phyloP scores from a whole-genome alignment of 2,888 invertebrate genomes.

The Rambutsinella grinnellia region DNA sequence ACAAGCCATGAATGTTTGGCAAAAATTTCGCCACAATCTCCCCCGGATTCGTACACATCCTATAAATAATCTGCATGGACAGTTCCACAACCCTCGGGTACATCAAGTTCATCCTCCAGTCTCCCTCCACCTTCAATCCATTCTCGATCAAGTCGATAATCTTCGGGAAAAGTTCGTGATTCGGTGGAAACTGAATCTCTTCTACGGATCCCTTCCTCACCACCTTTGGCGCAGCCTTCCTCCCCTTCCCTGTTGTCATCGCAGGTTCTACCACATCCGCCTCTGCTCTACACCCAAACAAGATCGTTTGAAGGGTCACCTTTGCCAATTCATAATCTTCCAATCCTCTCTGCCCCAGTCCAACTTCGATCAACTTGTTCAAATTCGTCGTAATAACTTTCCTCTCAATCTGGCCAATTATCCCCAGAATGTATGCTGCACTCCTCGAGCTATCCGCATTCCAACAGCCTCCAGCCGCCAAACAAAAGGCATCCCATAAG shows the following conservation, averaged over 20 bases:
- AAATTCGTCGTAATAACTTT: slow-evolving; percentile 57
- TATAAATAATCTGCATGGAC: slow-evolving; percentile 56
- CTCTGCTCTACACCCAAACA: slow-evolving; percentile 54
- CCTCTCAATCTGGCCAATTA: slow-evolving; percentile 48
- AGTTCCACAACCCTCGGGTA: slow-evolving; percentile 58
- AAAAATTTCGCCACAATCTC: slow-evolving; percentile 46
- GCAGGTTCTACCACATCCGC: slow-evolving; percentile 25
- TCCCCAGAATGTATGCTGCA: slow-evolving; percentile 59
- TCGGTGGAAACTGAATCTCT: slow-evolving; percentile 32
- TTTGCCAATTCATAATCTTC: slow-evolving; percentile 56
- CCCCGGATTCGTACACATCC: slow-evolving; percentile 57
- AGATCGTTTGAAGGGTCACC: slow-evolving; percentile 60
- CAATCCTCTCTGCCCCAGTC: slow-evolving; percentile 53
- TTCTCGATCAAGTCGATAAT: slow-evolving; percentile 46
- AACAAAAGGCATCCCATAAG: slow-evolving; percentile 61
- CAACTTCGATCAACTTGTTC: slow-evolving; percentile 51
- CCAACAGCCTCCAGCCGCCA: slow-evolving; percentile 51
- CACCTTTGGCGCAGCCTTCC: slow-evolving; percentile 7
- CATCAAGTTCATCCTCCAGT: slow-evolving; percentile 29
- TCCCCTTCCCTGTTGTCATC: slow-evolving; percentile 9
- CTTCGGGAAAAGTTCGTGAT: slow-evolving; percentile 53
- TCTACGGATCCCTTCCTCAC: slow-evolving; percentile 2
- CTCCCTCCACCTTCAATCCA: slow-evolving; percentile 53
- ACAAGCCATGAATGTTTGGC: slow-evolving; percentile 36
- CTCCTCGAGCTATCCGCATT: slow-evolving; percentile 37